Conservation (phyloP, 2,888 invertebrate species). For the Ypsolopha scabrella region DNA sequence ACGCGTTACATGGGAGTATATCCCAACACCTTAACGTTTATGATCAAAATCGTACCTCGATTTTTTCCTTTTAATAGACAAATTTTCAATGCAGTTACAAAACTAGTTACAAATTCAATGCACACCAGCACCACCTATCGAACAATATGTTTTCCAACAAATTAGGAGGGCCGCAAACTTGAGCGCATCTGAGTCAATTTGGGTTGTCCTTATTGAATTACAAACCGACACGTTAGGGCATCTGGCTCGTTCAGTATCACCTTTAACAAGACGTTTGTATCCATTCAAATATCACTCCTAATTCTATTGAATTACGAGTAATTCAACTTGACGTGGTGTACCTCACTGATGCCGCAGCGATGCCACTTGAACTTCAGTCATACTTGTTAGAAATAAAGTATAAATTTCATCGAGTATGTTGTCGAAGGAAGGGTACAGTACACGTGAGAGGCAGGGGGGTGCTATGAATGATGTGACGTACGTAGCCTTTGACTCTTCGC, state of each 20-base stretch:
- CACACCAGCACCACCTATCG: conserved; percentile 21
- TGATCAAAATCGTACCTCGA: neutral
- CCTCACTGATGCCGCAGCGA: too few relatives aligned
- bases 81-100: conserved; percentile 1
- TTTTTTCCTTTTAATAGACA: neutral
- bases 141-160: conserved; percentile 60
- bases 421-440: conserved; percentile 17
- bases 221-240: conserved; percentile 52
- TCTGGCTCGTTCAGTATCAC: conserved; percentile 21
- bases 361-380: too few relatives aligned
- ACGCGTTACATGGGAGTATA: too few relatives aligned
- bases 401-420: neutral
- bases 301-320: neutral
- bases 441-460: conserved; percentile 34
- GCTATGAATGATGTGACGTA: conserved; percentile 57
- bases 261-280: conserved; percentile 12
- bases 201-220: conserved; percentile 64
- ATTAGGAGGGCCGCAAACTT: conserved; percentile 54
- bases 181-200: conserved; percentile 59
- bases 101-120: conserved; percentile 2
- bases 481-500: conserved; percentile 47
- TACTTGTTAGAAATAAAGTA: too few relatives aligned
- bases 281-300: conserved; percentile 13
- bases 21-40: too few relatives aligned
- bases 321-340: too few relatives aligned